Evolutionary conservation across 1,140 invertebrate species (phyloP), one percentile per base, ranked within the genome.

Genomic region (Pseudobourletiella spinata): DNA sequence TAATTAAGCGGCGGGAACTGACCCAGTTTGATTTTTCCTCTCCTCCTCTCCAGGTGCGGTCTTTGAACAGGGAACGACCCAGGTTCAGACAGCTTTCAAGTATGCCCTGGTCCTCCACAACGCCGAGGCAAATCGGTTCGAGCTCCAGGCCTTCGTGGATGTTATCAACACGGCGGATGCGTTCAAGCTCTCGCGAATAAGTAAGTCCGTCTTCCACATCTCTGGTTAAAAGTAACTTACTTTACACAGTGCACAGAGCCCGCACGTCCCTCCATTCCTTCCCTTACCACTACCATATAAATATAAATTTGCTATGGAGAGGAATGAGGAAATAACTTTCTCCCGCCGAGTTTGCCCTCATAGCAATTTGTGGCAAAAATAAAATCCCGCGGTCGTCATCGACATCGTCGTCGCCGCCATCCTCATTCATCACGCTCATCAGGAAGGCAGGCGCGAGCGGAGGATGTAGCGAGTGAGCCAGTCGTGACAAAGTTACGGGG

Each of bases 81-180:
- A 92, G 73, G 86, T 91, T 30, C 88, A 91, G 73, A 83, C 87
- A 46, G 89, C 87, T 2, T 92, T 93, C 77, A 89, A 87, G 71
- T 89, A 87, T 71, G 89, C 88, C 2, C 84, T 92, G 80, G 76
- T 84, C 44, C 84, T 84, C 71, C 86, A 89, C 73, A 91, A 92
- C 69, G 84, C 84, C 4, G 81, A 79, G 30, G 80, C 83, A 39
- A 74, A 79, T 54, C 74, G 84, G 2, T 87, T 91, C 67, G 88
- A 91, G 74, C 80, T 92, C 32, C 85, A 88, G 72, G 85, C 87
- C n/a, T 89, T 84, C 72, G 88, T 91, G 28, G 87, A 92, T 74
- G 84, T 91, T 68, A 91, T 94, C 73, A 91, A 91, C 73, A 92
- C 88, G n/a, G 88, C 88, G 26, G 89, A 94, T 75, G 88, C 89